These are phyloP conservation scores for Neuroterus valhalla DNA, from an alignment of 1,140 invertebrate genomes.

Conservation along the genomic window DNA sequence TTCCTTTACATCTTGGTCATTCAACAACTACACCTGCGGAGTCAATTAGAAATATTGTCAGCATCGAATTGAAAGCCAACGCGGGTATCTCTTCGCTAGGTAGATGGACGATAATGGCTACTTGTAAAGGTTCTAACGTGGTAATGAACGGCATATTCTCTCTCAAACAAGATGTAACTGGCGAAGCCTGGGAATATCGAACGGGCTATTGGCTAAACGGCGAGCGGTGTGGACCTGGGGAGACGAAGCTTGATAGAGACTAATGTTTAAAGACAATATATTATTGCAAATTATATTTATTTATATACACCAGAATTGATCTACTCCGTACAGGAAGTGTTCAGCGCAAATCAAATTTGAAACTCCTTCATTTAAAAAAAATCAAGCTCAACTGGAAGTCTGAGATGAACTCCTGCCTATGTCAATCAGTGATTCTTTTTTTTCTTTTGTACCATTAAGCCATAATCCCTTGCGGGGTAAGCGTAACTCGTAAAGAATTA, in stretches of 20 bases:
- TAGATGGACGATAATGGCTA: conserved; percentile 11
- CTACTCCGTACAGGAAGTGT: too few relatives aligned
- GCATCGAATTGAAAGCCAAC: conserved; percentile 21
- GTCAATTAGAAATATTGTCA: conserved; percentile 25
- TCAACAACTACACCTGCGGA: background rate
- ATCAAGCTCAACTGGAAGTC: too few relatives aligned
- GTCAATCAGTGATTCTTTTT: too few relatives aligned
- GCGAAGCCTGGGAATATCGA: background rate
- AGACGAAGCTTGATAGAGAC: conserved; percentile 8
- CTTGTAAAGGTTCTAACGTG: conserved; percentile 6
- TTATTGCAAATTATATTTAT: too few relatives aligned
- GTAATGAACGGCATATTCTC: conserved; percentile 21
- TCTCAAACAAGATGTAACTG: conserved; percentile 24
- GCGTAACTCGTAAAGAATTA: too few relatives aligned
- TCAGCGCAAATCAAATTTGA: too few relatives aligned
- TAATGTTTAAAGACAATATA: background rate
- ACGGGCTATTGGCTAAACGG: conserved; percentile 6
- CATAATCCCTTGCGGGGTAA: too few relatives aligned
- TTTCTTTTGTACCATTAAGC: too few relatives aligned
- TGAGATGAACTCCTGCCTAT: too few relatives aligned
- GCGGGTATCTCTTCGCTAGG: conserved; percentile 8
- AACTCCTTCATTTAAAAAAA: too few relatives aligned
- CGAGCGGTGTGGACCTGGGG: too few relatives aligned
- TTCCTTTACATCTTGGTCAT: background rate
- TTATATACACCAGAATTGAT: too few relatives aligned